These are phyloP conservation scores for Leucopsar rothschildi DNA, from an alignment of 2,113 vertebrate species.

Conservation along the genomic window DNA sequence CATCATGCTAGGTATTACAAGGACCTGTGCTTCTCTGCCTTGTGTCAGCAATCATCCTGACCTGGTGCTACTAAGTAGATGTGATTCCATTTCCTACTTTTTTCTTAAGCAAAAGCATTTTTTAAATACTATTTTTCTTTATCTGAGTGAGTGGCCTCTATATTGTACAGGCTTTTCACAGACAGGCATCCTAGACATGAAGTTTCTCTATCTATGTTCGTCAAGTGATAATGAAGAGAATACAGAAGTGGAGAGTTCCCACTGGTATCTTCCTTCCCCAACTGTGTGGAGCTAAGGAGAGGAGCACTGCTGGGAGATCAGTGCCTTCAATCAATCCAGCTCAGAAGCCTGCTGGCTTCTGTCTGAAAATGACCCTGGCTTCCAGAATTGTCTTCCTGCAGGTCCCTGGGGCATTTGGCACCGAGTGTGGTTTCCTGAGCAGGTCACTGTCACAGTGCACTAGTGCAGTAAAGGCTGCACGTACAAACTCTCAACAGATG, in stretches of 20 bases:
- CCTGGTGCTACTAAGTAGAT: background rate
- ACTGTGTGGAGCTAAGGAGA: background rate
- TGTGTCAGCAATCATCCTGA: background rate
- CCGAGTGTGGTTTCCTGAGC: background rate
- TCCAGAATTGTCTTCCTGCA: background rate
- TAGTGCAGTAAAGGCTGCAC: background rate
- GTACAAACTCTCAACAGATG: background rate
- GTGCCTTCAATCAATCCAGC: background rate
- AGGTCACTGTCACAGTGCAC: fast-evolving
- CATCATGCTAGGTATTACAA: background rate
- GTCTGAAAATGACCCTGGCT: background rate
- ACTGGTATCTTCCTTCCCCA: background rate
- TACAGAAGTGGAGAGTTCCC: background rate
- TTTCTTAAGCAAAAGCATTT: background rate
- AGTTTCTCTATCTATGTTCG: background rate
- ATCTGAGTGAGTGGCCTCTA: background rate
- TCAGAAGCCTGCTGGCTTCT: background rate
- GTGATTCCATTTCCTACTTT: background rate
- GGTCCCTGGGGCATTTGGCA: background rate
- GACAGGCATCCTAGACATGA: background rate
- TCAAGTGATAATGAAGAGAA: background rate
- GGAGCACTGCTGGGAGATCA: background rate
- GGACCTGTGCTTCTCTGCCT: background rate
- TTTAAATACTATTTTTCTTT: background rate
- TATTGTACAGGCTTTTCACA: background rate